A percentile compares a stretch with the other conserved stretches of the same genome.
Conservation (phyloP, 2,888 invertebrate species). For the Diabrotica balteata region DNA sequence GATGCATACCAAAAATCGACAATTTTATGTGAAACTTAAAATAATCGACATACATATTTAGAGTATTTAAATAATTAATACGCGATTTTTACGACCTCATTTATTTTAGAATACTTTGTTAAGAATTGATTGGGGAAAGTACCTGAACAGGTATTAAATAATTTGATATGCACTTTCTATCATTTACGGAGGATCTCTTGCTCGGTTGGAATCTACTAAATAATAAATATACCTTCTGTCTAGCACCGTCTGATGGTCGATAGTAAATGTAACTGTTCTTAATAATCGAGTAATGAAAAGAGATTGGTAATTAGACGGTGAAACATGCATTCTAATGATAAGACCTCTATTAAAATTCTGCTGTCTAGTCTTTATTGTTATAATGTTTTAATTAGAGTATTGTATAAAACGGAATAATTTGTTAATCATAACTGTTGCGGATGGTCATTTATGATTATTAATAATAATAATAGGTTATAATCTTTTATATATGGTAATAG, state of each 20-base stretch:
- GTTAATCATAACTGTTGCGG: too few species aligned
- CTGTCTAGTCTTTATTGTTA: too few species aligned
- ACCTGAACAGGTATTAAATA: background rate
- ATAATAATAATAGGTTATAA: too few species aligned
- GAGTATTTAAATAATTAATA: too few species aligned
- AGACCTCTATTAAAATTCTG: background rate
- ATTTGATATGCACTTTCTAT: background rate
- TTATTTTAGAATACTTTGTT: background rate
- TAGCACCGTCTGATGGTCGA: background rate
- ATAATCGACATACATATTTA: too few species aligned
- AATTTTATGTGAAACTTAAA: too few species aligned
- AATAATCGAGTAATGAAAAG: background rate
- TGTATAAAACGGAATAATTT: background rate
- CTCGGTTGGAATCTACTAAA: too few species aligned
- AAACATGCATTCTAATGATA: conserved; percentile 3
- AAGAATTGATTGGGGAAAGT: background rate
- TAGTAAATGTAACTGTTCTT: background rate
- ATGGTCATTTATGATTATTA: too few species aligned
- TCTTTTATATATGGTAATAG: too few species aligned
- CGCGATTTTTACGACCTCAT: too few species aligned
- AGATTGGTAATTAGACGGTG: conserved; percentile 4
- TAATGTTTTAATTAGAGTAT: too few species aligned
- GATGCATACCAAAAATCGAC: too few species aligned
- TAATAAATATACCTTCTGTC: background rate
- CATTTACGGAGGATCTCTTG: background rate